These are phyloP conservation scores for Drosophila biarmipes DNA, from an alignment of 1,140 invertebrate genomes.

Conservation along the genomic window DNA sequence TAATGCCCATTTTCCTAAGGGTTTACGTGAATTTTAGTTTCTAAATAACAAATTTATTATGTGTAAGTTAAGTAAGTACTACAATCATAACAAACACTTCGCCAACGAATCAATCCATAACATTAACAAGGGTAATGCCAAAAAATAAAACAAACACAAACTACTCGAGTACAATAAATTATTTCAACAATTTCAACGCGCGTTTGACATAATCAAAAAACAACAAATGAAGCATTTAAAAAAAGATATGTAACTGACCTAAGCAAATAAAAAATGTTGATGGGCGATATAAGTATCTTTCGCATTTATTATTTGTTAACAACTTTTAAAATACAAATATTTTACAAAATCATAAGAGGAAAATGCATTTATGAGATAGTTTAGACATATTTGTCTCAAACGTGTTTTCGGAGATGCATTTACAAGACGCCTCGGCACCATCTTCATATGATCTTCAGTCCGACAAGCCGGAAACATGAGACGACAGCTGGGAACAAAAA, in stretches of 20 bases:
- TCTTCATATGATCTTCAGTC: slow-evolving; percentile 24
- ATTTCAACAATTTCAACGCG: slow-evolving; percentile 14
- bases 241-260: slow-evolving; percentile 23
- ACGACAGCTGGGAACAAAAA: slow-evolving; percentile 26
- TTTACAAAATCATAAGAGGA: not conserved
- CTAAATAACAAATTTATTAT: too few species aligned
- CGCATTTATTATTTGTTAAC: not conserved
- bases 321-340: not conserved
- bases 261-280: slow-evolving; percentile 1
- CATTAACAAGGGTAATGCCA: slow-evolving; percentile 3
- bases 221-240: not conserved
- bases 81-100: not conserved
- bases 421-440: slow-evolving; percentile 17
- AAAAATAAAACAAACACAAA: slow-evolving; percentile 6
- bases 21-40: not conserved
- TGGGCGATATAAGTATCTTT: not conserved
- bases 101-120: not conserved
- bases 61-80: too few species aligned
- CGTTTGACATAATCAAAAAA: slow-evolving; percentile 11
- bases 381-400: too few species aligned
- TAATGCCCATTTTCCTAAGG: not conserved
- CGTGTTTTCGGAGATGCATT: not conserved
- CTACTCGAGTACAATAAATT: slow-evolving; percentile 3
- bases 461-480: slow-evolving; percentile 41
- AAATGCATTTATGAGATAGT: not conserved